Evolutionary conservation across 2,888 invertebrate species (phyloP), one percentile per base, ranked within the genome.

Genomic region (Agrotis exclamationis): DNA sequence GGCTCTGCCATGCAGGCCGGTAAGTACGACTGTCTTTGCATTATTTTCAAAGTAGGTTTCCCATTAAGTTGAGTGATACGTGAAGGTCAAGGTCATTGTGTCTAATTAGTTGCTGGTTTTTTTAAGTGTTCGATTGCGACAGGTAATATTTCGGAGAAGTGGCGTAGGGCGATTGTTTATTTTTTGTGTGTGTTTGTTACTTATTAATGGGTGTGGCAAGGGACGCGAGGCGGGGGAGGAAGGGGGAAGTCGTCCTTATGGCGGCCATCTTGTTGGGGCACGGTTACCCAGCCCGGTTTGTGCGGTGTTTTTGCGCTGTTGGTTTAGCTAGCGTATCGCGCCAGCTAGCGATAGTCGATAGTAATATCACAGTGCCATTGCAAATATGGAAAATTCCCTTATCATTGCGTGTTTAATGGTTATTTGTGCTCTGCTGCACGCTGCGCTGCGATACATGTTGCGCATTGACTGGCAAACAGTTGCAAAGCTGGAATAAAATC

Each of bases 221-320:
- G 6, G 11, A 5, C 11, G 2, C 1, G 14, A 20, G 54, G 3
- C 7, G 6, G 11, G 47, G 9, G 2, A 0, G 24, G 28, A 4
- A 18, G 2, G 33, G 2, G 39, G 24, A 2, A 39, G 5, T 56
- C 14, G 16, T 18, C 2, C 1, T n/a, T 18, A 18, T 11, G 1
- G 20, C 48, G 6, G 48, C 73, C 73, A 73, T 73, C 53, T 73
- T 74, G 39, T 47, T 20, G 18, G 16, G 14, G 20, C 33, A 14
- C 14, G 14, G 56, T 18, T 33, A n/a, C 33, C 56, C 56, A 33
- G 56, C 16, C 33, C 1, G 7, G 20, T 28, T 51, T 51, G 18
- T 33, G 44, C 44, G 16, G 9, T 20, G 7, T 66, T 44, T 51
- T 44, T 28, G 22, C 14, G 20, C 20, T 39, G 50, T n/a, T 45